A percentile compares a stretch with the other conserved stretches of the same genome.
Conservation (phyloP, 2,888 invertebrate genomes). For the Tryphoninae sp. region DNA sequence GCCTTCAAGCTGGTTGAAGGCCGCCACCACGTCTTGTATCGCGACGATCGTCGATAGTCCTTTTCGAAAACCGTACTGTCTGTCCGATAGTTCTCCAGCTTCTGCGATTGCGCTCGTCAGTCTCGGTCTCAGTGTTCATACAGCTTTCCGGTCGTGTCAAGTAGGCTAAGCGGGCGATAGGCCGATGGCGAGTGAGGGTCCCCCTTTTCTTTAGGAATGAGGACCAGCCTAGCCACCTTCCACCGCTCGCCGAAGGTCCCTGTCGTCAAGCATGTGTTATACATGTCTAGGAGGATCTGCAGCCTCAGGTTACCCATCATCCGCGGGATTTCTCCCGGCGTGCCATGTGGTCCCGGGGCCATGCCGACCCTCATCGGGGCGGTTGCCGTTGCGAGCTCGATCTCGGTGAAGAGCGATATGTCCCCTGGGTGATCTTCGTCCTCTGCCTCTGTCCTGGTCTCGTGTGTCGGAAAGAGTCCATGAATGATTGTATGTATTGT, state of each 20-base stretch:
- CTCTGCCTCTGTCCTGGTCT: constrained; percentile 5
- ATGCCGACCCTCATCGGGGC: neutral
- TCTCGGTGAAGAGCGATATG: constrained; percentile 17
- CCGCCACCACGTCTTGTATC: too few species aligned
- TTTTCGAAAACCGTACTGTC: too few species aligned
- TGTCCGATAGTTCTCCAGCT: too few species aligned
- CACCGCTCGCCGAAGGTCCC: constrained; percentile 40
- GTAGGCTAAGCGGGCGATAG: too few species aligned
- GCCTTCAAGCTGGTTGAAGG: neutral
- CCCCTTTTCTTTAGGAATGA: too few species aligned
- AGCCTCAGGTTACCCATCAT: constrained; percentile 41
- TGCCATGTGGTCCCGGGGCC: too few species aligned
- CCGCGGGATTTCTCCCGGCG: constrained; percentile 2
- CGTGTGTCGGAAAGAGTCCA: constrained; percentile 50
- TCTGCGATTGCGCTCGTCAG: too few species aligned
- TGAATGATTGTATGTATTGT: constrained; percentile 35
- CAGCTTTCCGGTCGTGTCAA: too few species aligned
- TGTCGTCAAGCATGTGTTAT: constrained; percentile 42
- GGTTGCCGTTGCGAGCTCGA: constrained; percentile 37
- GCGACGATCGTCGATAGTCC: too few species aligned
- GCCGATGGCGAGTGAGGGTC: too few species aligned
- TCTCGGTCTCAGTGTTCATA: too few species aligned
- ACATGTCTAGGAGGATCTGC: constrained; percentile 43
- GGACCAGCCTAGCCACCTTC: constrained; percentile 29
- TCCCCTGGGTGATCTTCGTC: constrained; percentile 2